Percentiles rank a stretch among this genome's conserved stretches.
These are phyloP conservation scores for Cephus nigrinus DNA, from an alignment of 2,888 invertebrate species.

Conservation along the genomic window DNA sequence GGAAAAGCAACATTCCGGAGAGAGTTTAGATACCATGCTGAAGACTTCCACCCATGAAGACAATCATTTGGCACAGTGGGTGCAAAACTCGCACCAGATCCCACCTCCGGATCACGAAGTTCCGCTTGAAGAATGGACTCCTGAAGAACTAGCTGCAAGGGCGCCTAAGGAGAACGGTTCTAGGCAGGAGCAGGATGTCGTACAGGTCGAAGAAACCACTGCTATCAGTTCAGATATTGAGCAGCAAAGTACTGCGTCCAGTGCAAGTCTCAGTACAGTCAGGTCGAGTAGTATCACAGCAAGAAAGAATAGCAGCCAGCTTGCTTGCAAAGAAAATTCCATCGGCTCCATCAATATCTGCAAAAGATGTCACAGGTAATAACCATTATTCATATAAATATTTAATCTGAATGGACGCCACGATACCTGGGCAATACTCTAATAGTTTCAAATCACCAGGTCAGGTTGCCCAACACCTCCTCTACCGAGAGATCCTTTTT, in stretches of 20 bases:
- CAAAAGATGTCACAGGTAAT: constrained; percentile 62
- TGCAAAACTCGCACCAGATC: constrained; percentile 60
- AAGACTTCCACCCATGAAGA: constrained; percentile 32
- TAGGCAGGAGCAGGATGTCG: constrained; percentile 25
- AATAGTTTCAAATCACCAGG: constrained; percentile 34
- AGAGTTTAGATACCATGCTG: constrained; percentile 42
- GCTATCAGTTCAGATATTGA: constrained; percentile 57
- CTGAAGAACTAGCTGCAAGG: constrained; percentile 58
- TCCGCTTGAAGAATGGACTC: constrained; percentile 61
- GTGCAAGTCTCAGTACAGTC: constrained; percentile 61
- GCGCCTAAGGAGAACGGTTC: constrained; percentile 46
- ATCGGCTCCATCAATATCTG: constrained; percentile 60
- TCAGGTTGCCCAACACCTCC: constrained; percentile 61
- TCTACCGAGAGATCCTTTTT: constrained; percentile 63
- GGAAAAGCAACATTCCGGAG: constrained; percentile 35
- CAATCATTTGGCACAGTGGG: constrained; percentile 59
- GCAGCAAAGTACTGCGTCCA: constrained; percentile 60
- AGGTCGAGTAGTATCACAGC: constrained; percentile 54
- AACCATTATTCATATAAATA: background rate
- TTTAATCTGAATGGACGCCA: background rate
- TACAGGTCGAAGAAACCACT: constrained; percentile 45
- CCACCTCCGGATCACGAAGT: constrained; percentile 58
- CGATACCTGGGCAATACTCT: background rate
- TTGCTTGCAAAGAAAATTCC: constrained; percentile 49
- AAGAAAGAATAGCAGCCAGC: constrained; percentile 53